These are phyloP conservation scores for Chironex yamaguchii DNA, from an alignment of 30 jellyfish, hydroid and myxozoan genomes.

Conservation along the genomic window DNA sequence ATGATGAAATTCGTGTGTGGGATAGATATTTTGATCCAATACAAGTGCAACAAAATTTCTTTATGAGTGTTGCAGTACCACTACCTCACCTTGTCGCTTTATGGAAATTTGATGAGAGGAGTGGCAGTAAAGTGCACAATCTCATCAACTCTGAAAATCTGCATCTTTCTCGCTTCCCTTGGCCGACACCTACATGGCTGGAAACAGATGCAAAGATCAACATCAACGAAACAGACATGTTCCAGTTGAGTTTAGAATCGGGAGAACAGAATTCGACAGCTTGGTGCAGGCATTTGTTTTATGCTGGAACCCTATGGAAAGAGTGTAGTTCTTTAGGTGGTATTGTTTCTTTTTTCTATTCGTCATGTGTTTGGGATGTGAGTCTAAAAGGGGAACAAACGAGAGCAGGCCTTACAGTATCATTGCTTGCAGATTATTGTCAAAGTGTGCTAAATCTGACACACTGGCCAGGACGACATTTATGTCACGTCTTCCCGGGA, in stretches of 20 bases:
- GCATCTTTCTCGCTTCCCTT: slow-evolving; percentile 20
- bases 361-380: slow-evolving; percentile 48
- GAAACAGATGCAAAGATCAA: slow-evolving; percentile 24
- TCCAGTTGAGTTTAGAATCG: too few relatives aligned
- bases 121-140: slow-evolving; percentile 29
- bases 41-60: slow-evolving; percentile 60
- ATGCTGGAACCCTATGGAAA: slow-evolving; percentile 24
- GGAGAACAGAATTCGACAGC: background rate
- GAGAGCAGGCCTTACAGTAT: slow-evolving; percentile 15
- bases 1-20: slow-evolving; percentile 69
- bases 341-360: slow-evolving; percentile 26
- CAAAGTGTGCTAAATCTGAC: slow-evolving; percentile 22
- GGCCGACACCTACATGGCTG: slow-evolving; percentile 61
- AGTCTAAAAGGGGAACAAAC: slow-evolving; percentile 29
- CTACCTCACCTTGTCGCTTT: slow-evolving; percentile 40
- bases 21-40: slow-evolving; percentile 59
- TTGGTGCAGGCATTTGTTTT: slow-evolving; percentile 48
- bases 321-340: slow-evolving; percentile 30
- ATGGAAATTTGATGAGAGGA: slow-evolving; percentile 59
- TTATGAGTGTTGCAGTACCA: slow-evolving; percentile 39
- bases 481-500: slow-evolving; percentile 15
- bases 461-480: slow-evolving; percentile 54
- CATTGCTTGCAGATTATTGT: slow-evolving; percentile 49
- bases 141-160: slow-evolving; percentile 28
- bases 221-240: slow-evolving; percentile 16